Base-by-base conservation (phyloP, 2,113 vertebrate species). In the Anseranas semipalmata region DNA sequence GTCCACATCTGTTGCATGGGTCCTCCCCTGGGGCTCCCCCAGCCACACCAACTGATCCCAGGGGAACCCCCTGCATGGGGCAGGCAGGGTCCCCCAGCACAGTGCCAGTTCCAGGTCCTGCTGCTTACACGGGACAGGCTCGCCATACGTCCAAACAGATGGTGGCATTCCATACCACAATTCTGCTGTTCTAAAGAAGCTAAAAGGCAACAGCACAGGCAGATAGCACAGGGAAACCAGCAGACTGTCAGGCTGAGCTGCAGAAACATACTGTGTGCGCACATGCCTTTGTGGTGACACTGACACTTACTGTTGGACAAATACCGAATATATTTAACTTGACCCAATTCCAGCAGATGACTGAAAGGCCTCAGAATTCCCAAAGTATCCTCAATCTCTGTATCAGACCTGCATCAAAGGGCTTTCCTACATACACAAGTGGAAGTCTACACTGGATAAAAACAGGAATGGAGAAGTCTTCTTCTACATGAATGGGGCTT, bases 401-500 rank as follows among this genome's bases (percentile, higher is more conserved):
- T 1, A 41, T 1, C 39, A 25, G 79, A 55, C 14, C 21, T 63
- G 17, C 52, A 72, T 17, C n/a, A n/a, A 7, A 16, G 60, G 50
- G 22, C 27, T 89, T 48, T 8, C 71, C 53, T 12, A 10, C 46
- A 21, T 1, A 3, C 0, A 0, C 1, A 30, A 72, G 30, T 2
- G 46, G 39, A 46, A 74, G 1, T 1, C 19, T 24, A 1, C 8
- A 1, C 20, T 7, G 16, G 21, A 7, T 33, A 20, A 46, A 60
- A 80, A 30, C 1, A 13, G 10, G 45, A 60, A 50, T 1, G 8
- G 71, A 43, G 37, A 35, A n/a, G 2, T 6, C 30, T n/a, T 75
- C 37, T 56, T 39, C 41, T 20, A 3, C 7, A 0, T 2, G 4
- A 15, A 55, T 18, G 52, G 43, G 11, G 5, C 10, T 33, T 7